A percentile compares a stretch with the other conserved stretches of the same genome.
These are phyloP conservation scores for Cygnus atratus DNA, from an alignment of 2,113 vertebrate species.

Conservation along the genomic window DNA sequence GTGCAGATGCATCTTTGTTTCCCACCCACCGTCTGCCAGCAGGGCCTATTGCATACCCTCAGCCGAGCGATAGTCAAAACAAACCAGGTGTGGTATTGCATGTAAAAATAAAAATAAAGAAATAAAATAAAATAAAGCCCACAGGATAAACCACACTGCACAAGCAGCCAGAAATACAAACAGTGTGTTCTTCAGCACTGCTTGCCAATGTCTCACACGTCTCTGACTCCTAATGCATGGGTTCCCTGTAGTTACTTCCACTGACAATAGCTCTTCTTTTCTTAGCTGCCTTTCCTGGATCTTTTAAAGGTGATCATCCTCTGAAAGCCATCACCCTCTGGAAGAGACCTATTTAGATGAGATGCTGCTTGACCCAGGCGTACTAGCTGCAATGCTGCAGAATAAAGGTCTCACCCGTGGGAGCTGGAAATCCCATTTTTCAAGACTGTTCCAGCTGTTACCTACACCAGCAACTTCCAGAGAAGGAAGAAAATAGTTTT, in stretches of 20 bases:
- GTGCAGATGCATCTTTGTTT: neutral
- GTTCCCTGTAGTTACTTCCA: neutral
- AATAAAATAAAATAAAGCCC: neutral
- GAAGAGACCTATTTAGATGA: neutral
- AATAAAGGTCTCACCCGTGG: neutral
- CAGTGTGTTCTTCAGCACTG: fast-evolving
- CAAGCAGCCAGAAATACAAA: neutral
- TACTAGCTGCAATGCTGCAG: neutral
- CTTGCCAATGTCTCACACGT: neutral
- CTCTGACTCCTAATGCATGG: neutral
- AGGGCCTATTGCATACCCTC: neutral
- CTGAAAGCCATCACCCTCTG: neutral
- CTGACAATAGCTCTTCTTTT: neutral
- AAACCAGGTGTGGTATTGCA: neutral
- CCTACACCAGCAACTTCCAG: neutral
- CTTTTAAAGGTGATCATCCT: neutral
- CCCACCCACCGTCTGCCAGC: neutral
- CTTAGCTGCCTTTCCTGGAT: neutral
- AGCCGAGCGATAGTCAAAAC: neutral
- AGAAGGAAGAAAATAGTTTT: neutral
- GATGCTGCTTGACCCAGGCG: fast-evolving
- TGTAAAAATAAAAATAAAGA: fast-evolving
- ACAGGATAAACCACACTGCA: neutral
- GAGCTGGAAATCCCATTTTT: neutral
- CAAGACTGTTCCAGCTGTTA: neutral